Evolutionary conservation across 2,797 vertebrate genomes (phyloP).

Genomic region (Neosalanx taihuensis): DNA sequence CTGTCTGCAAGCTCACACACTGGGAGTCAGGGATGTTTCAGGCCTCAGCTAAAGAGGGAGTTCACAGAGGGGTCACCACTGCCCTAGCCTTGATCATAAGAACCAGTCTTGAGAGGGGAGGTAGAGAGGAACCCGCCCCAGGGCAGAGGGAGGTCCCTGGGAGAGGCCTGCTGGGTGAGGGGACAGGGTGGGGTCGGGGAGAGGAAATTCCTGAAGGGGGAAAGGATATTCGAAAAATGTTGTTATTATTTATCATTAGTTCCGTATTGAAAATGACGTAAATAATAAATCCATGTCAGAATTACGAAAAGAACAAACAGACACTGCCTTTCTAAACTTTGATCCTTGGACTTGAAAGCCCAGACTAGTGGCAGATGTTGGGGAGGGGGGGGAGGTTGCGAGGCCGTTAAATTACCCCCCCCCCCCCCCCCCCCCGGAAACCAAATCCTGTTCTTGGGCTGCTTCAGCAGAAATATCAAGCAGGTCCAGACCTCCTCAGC

Average conservation of each 20-base stretch:
- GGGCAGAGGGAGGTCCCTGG: constrained; percentile 44
- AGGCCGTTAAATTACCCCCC: constrained; percentile 25
- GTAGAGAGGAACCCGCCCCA: constrained; percentile 62
- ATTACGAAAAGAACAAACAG: not conserved
- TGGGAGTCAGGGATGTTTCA: constrained; percentile 69
- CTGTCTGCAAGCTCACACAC: constrained; percentile 57
- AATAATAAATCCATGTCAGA: not conserved
- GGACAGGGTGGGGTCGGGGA: constrained; percentile 26
- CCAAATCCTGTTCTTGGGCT: constrained; percentile 54
- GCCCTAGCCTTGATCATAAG: constrained; percentile 69
- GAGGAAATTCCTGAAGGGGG: too few species aligned
- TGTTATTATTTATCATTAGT: too few species aligned
- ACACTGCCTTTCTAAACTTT: constrained; percentile 2
- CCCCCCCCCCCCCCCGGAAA: constrained; percentile 40
- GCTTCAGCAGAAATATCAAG: constrained; percentile 64
- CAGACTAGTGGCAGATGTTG: constrained; percentile 47
- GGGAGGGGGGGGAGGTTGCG: constrained; percentile 31
- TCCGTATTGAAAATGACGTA: too few species aligned
- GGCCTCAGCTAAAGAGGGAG: constrained; percentile 61
- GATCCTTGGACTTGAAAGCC: constrained; percentile 38
- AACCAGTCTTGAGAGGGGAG: constrained; percentile 76
- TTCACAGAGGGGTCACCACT: constrained; percentile 72
- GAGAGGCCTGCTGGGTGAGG: constrained; percentile 27
- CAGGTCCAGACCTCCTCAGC: not conserved
- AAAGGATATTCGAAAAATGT: too few species aligned